Evolutionary conservation across 2,888 invertebrate species (phyloP).

Genomic region (Dione juno): DNA sequence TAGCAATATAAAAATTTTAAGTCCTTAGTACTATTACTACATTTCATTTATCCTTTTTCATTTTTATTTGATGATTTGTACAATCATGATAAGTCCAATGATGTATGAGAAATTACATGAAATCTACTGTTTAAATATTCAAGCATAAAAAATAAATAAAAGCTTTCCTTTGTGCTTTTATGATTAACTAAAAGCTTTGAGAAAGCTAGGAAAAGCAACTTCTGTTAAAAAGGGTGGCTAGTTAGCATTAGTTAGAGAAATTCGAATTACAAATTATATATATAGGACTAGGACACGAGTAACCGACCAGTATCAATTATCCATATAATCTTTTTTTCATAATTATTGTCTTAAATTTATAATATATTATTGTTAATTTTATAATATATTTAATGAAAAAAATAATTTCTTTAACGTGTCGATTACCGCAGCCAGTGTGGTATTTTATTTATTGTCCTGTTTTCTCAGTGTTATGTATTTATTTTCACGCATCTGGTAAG

Average conservation of each 20-base stretch:
- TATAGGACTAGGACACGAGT: too few species aligned
- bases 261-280: neutral
- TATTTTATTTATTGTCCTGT: neutral
- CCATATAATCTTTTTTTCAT: too few species aligned
- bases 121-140: neutral
- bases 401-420: too few species aligned
- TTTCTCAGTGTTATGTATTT: neutral
- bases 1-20: too few species aligned
- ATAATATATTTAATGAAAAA: too few species aligned
- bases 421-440: too few species aligned
- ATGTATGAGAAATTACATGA: neutral
- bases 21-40: too few species aligned
- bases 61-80: neutral
- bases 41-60: too few species aligned
- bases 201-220: neutral
- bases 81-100: slow-evolving; percentile 1
- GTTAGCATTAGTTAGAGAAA: slow-evolving; percentile 15
- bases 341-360: too few species aligned
- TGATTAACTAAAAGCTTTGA: slow-evolving; percentile 24
- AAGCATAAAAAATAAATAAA: slow-evolving; percentile 15
- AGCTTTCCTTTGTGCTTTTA: slow-evolving; percentile 13
- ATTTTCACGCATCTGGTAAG: too few species aligned
- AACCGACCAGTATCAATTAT: too few species aligned
- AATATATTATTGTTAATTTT: too few species aligned
- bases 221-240: slow-evolving; percentile 6